phyloP scores from a whole-genome alignment of 2,888 invertebrate species.

The Hyppa rectilinea region DNA sequence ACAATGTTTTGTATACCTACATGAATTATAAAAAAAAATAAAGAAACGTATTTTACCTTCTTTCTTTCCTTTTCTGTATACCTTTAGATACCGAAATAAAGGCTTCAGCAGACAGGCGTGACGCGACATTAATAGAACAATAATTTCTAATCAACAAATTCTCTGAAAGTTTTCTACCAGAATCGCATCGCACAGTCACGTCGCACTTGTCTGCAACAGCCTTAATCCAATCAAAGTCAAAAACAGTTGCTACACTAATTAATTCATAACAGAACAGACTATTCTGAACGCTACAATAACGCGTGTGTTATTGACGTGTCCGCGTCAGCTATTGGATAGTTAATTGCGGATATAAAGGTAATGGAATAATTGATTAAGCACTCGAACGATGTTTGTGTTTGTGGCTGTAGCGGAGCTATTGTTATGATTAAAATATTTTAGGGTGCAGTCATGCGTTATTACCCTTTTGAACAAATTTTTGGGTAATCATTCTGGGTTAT shows the following conservation, averaged over 20 bases:
- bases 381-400: neutral
- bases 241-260: neutral
- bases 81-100: too few species aligned
- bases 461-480: neutral
- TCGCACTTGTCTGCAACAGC: too few species aligned
- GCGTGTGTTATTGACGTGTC: constrained; percentile 12
- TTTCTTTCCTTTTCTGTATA: too few species aligned
- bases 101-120: too few species aligned
- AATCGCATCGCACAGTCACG: too few species aligned
- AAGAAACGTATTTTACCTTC: too few species aligned
- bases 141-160: too few species aligned
- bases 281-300: constrained; percentile 6
- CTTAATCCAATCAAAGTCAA: neutral
- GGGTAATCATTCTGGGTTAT: neutral
- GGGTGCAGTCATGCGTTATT: neutral
- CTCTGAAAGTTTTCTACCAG: too few species aligned
- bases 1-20: too few species aligned
- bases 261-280: neutral
- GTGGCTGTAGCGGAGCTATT: neutral
- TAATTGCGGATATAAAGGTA: constrained; percentile 33
- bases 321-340: neutral
- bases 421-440: constrained; percentile 7
- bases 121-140: too few species aligned
- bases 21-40: too few species aligned
- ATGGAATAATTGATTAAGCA: constrained; percentile 53